phyloP scores from a whole-genome alignment of 1,140 invertebrate genomes.

The Drosophila nebulosa region DNA sequence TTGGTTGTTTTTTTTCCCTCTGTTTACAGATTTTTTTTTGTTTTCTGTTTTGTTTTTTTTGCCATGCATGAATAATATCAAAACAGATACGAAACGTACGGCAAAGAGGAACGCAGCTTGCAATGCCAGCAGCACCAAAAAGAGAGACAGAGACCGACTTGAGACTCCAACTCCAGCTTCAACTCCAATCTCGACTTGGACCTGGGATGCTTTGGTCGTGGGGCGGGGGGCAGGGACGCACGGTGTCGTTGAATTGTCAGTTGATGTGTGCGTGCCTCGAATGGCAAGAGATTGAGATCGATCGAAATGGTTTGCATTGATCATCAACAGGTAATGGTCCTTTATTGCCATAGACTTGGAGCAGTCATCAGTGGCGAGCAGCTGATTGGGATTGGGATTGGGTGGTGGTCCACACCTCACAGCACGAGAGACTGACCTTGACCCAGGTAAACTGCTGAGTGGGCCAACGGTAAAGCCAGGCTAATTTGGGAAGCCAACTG shows the following conservation, averaged over 20 bases:
- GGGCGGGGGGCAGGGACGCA: neutral
- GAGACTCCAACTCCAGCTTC: too few species aligned
- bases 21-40: neutral
- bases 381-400: slow-evolving; percentile 5
- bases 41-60: neutral
- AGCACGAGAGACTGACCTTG: slow-evolving; percentile 51
- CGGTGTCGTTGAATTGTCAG: slow-evolving; percentile 44
- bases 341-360: neutral
- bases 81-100: slow-evolving; percentile 51
- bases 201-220: too few species aligned
- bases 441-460: slow-evolving; percentile 52
- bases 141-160: slow-evolving; percentile 36
- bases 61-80: slow-evolving; percentile 61
- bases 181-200: slow-evolving; percentile 29
- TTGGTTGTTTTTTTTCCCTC: neutral
- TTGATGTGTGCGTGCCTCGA: slow-evolving; percentile 52
- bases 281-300: slow-evolving; percentile 26
- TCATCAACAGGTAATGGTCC: slow-evolving; percentile 7
- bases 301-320: neutral
- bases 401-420: slow-evolving; percentile 21
- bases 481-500: slow-evolving; percentile 28
- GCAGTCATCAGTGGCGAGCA: neutral
- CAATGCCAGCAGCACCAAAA: slow-evolving; percentile 63
- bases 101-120: slow-evolving; percentile 60
- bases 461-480: slow-evolving; percentile 57